phyloP scores from a whole-genome alignment of 2,797 vertebrate genomes.

The Coregonus sp. region DNA sequence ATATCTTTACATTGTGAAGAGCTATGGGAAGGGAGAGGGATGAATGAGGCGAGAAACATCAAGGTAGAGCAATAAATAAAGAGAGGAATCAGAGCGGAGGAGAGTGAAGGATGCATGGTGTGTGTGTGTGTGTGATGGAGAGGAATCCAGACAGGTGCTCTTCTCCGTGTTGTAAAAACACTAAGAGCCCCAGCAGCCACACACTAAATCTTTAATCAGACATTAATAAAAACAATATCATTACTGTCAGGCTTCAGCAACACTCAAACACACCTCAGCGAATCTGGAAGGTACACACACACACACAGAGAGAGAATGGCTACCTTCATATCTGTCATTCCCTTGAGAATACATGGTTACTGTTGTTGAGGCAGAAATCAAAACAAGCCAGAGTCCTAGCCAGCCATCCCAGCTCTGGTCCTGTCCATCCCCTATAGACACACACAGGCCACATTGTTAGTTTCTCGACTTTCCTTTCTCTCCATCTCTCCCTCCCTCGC shows the following conservation, averaged over 20 bases:
- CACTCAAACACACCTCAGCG: slow-evolving; percentile 17
- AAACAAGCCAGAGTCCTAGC: slow-evolving; percentile 30
- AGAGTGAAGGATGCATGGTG: background rate
- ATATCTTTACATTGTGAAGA: background rate
- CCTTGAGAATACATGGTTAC: slow-evolving; percentile 36
- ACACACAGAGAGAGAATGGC: background rate
- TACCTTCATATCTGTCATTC: background rate
- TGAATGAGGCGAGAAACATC: background rate
- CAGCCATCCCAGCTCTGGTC: slow-evolving; percentile 29
- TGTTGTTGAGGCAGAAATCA: slow-evolving; percentile 23
- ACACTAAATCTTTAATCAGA: slow-evolving; percentile 68
- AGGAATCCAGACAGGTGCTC: background rate
- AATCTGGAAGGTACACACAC: background rate
- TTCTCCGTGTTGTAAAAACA: background rate
- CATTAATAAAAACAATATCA: slow-evolving; percentile 72
- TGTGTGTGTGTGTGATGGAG: background rate
- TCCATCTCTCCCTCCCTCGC: slow-evolving; percentile 47
- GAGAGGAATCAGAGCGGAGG: background rate
- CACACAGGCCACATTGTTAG: too few relatives aligned
- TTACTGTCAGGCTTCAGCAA: slow-evolving; percentile 70
- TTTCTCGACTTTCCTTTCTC: slow-evolving; percentile 27
- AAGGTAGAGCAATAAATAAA: background rate
- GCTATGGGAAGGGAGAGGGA: background rate
- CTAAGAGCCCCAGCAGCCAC: slow-evolving; percentile 26
- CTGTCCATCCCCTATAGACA: slow-evolving; percentile 23